Evolutionary conservation across 1,140 invertebrate genomes (phyloP).

Genomic region (Brachionus manjavacas): DNA sequence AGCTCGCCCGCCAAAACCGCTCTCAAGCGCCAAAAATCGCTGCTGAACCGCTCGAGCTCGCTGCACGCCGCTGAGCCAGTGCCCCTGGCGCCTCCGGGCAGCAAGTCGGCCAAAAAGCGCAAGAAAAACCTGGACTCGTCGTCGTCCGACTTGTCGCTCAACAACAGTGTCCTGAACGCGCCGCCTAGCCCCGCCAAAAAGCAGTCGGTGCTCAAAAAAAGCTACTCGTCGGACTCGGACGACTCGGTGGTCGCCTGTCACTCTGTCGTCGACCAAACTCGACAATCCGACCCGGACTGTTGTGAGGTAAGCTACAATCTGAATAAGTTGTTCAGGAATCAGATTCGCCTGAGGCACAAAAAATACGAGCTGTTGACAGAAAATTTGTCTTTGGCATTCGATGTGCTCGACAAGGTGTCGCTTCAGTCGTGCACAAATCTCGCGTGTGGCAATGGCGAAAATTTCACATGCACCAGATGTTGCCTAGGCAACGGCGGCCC

Average conservation of each 20-base stretch:
- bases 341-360: slow-evolving; percentile 26
- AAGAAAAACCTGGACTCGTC: slow-evolving; percentile 31
- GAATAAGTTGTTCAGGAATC: not conserved
- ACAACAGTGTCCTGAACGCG: not conserved
- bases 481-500: not conserved
- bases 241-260: not conserved
- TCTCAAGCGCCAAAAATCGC: slow-evolving; percentile 1
- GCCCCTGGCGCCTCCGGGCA: not conserved
- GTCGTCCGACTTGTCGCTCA: not conserved
- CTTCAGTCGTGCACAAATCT: not conserved
- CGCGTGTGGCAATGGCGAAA: not conserved
- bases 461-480: not conserved
- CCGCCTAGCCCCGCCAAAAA: not conserved
- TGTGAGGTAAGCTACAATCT: not conserved
- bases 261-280: not conserved
- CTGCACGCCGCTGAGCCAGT: not conserved
- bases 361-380: slow-evolving; percentile 6
- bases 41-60: not conserved
- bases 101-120: not conserved
- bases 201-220: not conserved
- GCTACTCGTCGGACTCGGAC: not conserved
- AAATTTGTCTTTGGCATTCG: slow-evolving; percentile 27
- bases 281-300: not conserved
- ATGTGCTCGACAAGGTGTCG: not conserved
- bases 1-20: not conserved